Evolutionary conservation across 2,888 invertebrate genomes (phyloP), one percentile per base, ranked within the genome.

Genomic region (Eupsilia transversa): DNA sequence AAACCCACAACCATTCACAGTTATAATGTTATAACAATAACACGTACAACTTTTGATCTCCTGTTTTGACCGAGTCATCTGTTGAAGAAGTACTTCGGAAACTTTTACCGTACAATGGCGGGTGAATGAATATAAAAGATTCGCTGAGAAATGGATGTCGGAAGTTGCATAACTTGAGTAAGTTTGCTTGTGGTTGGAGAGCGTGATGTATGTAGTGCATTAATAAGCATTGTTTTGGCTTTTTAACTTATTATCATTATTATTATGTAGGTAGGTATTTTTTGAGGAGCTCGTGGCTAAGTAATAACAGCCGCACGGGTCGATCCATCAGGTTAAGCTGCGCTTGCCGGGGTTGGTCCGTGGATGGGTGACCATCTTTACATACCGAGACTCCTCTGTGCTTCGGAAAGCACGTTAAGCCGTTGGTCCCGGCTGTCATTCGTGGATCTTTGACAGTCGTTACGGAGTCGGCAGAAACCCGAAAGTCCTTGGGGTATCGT

Each of bases 81-180:
- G 59, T 59, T 82, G 52, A 49, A 61, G 54, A 64, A 77, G 64
- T 56, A 65, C 67, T 80, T 72, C 9, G 17, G 43, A 46, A 80
- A 82, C 54, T 77, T 74, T 61, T 43, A 30, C 20, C 65, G 30
- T 57, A 70, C 43, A 75, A 80, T 64, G 63, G 74, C 12, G 41
- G 66, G 49, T 17, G n/a, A n/a, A 60, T 68, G 71, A 76, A 81
- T 81, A 71, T 81, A 71, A 67, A 81, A 71, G n/a, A 43, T 65
- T 61, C 17, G 30, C 14, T 38, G 57, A 69, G 68, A 80, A 79
- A 80, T 69, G 69, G 60, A 52, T 46, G 60, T 17, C 30, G 27
- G 27, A 67, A 66, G 61, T 69, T 61, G 75, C 54, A 54, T 59
- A 80, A 75, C 46, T 75, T 70, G 41, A 60, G 20, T 33, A 30